Conservation (phyloP, 2,888 invertebrate species). For the Mesodorylaimus sp. region DNA sequence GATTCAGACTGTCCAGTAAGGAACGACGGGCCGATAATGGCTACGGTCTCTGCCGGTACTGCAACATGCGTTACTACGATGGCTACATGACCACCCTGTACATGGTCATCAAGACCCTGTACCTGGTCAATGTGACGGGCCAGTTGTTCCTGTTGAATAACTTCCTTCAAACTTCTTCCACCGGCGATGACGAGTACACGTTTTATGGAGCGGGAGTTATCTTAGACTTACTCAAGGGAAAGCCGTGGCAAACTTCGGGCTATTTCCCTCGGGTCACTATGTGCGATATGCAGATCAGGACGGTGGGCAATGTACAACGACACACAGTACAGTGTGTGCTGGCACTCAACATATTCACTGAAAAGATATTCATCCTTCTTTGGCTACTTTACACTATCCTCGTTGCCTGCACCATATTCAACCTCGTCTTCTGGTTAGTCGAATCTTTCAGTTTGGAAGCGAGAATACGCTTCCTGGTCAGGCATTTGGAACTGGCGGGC, state of each 20-base stretch:
- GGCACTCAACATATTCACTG: constrained; percentile 29
- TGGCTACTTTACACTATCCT: constrained; percentile 27
- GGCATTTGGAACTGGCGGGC: constrained; percentile 26
- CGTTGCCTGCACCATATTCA: constrained; percentile 16
- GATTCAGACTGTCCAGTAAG: not conserved
- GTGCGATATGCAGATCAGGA: not conserved
- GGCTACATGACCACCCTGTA: constrained; percentile 25
- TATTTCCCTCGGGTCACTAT: constrained; percentile 1
- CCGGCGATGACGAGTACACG: constrained; percentile 22
- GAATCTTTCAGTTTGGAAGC: not conserved
- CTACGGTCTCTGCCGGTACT: constrained; percentile 19
- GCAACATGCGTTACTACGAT: constrained; percentile 27
- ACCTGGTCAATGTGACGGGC: constrained; percentile 21
- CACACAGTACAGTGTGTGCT: constrained; percentile 29
- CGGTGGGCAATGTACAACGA: constrained; percentile 12
- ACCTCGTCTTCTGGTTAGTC: constrained; percentile 8
- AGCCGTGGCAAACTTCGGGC: constrained; percentile 3
- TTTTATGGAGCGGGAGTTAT: constrained; percentile 27
- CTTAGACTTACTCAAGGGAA: constrained; percentile 21
- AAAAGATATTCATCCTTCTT: constrained; percentile 27
- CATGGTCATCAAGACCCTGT: constrained; percentile 22
- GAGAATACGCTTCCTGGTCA: constrained; percentile 19
- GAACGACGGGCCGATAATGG: constrained; percentile 10
- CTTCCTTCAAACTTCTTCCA: constrained; percentile 27
- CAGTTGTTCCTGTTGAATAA: constrained; percentile 20